A percentile compares a stretch with the other conserved stretches of the same genome.
Evolutionary conservation across 2,797 vertebrate species (phyloP).

Genomic region (Hirundo rustica): DNA sequence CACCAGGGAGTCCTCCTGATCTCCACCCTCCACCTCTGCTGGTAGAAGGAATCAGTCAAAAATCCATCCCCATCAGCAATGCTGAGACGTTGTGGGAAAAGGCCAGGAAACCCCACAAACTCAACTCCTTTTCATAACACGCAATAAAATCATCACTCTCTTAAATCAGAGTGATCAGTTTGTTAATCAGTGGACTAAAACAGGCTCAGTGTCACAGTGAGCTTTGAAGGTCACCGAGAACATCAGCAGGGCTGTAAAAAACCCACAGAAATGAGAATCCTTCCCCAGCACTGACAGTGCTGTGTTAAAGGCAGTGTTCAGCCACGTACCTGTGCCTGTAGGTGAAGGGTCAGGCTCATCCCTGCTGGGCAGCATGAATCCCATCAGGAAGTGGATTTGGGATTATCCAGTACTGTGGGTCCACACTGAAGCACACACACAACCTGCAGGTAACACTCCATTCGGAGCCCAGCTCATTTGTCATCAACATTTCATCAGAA

Average conservation of each 20-base stretch:
- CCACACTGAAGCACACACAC: not conserved
- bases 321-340: not conserved
- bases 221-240: not conserved
- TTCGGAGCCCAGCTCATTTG: not conserved
- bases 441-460: rapidly evolving
- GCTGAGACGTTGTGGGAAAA: not conserved
- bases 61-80: not conserved
- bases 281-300: not conserved
- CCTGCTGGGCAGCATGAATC: not conserved
- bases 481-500: not conserved
- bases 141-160: not conserved
- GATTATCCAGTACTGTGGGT: not conserved
- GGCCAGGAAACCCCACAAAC: not conserved
- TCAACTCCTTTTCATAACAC: not conserved
- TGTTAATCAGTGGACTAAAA: not conserved
- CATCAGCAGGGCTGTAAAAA: not conserved
- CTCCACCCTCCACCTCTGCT: not conserved
- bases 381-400: not conserved
- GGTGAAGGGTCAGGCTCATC: not conserved
- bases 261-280: not conserved
- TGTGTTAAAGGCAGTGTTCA: not conserved
- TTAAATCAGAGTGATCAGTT: not conserved
- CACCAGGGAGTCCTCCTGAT: not conserved
- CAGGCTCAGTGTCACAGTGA: not conserved
- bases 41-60: not conserved